Evolutionary conservation across 1,140 invertebrate genomes (phyloP), one percentile per base, ranked within the genome.

Genomic region (Psilanteris sp.): DNA sequence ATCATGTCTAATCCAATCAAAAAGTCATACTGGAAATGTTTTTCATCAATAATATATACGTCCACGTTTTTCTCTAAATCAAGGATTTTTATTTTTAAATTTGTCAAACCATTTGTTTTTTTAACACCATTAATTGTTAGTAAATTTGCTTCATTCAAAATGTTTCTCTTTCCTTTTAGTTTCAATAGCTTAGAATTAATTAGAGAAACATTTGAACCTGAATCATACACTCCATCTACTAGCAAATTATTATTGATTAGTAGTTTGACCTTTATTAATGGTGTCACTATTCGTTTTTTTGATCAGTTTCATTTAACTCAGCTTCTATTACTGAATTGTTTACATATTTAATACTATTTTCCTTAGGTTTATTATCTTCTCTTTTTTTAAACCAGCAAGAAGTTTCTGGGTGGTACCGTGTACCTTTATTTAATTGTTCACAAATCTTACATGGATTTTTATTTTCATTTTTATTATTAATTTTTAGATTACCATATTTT

Each of bases 151-250:
- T 46, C 27, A 34, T 44, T 27, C 15, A 29, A 0, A 11, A 57
- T 15, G 10, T 41, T 39, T 22, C 8, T 11, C 24, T 75, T 41
- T 66, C 48, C 48, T 68, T 66, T 75, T 44, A 78, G 29, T 34
- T 72, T 62, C 10, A 81, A 13, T 68, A 75, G 15, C 44, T 71
- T 81, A 50, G 78, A 61, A 72, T 82, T 81, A 15, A 81, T 82
- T 11, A 81, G 32, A 14, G 73, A 79, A 14, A 77, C 72, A 57
- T 82, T 75, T 39, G 75, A 78, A 6, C 78, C 79, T 14, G 80
- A 44, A 46, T 81, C 75, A 74, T 73, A 31, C 15, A 16, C 34
- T 4, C 18, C 48, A 5, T 46, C 8, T 0, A 72, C 29, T 9
- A 36, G 16, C 9, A 72, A 36, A 7, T 20, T 44, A n/a, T 44